phyloP scores from a whole-genome alignment of 1,140 invertebrate genomes.

The Reticulitermes speratus region DNA sequence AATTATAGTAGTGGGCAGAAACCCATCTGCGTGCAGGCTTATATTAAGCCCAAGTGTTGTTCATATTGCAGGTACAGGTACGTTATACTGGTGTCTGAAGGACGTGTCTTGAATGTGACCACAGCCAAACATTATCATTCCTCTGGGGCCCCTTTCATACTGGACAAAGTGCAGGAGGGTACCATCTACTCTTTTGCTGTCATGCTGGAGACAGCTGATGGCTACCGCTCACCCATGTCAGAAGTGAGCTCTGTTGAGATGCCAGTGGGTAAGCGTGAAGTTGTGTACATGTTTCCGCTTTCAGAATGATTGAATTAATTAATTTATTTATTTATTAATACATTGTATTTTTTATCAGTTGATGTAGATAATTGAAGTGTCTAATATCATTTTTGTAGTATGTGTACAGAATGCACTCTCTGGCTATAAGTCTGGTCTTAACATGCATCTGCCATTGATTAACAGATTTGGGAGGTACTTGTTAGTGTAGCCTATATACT shows the following conservation, averaged over 20 bases:
- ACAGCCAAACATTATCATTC: conserved; percentile 51
- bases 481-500: too few relatives aligned
- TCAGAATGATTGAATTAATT: not conserved
- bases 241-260: conserved; percentile 55
- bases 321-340: too few relatives aligned
- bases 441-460: too few relatives aligned
- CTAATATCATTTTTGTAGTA: too few relatives aligned
- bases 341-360: too few relatives aligned
- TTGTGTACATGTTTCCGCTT: not conserved
- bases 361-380: too few relatives aligned
- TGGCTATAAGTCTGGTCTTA: too few relatives aligned
- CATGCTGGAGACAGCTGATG: conserved; percentile 58
- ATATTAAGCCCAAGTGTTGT: not conserved
- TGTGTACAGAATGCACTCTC: too few relatives aligned
- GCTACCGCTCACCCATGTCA: conserved; percentile 63
- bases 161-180: conserved; percentile 51
- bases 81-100: conserved; percentile 59
- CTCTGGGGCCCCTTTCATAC: conserved; percentile 57
- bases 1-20: too few relatives aligned
- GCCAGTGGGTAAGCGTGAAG: conserved; percentile 41
- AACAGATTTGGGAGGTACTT: too few relatives aligned
- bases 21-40: too few relatives aligned
- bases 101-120: conserved; percentile 53
- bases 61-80: conserved; percentile 21
- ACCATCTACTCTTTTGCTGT: conserved; percentile 65